Percentiles rank a stretch among this genome's conserved stretches.
phyloP scores from a whole-genome alignment of 2,113 vertebrate species.

The Ailurus styani region DNA sequence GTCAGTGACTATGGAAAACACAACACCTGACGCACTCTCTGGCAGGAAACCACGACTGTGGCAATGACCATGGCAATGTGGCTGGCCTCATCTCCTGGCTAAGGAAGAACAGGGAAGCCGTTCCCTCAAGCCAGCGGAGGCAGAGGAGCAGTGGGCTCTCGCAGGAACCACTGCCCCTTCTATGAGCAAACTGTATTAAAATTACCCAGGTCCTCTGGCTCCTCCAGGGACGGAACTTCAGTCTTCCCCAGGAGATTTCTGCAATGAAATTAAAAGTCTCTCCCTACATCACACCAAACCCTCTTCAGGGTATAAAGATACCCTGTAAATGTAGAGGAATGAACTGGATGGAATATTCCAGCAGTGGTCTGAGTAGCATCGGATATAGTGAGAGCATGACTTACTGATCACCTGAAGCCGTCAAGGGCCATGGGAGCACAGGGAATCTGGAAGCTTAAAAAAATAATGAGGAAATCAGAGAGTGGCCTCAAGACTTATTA shows the following conservation, averaged over 20 bases:
- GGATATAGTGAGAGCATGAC: neutral
- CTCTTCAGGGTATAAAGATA: neutral
- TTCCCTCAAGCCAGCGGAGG: neutral
- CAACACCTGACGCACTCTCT: neutral
- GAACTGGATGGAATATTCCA: neutral
- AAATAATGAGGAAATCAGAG: neutral
- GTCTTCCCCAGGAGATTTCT: neutral
- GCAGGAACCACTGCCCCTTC: fast-evolving
- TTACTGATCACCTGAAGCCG: neutral
- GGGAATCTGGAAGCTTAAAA: neutral
- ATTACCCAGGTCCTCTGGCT: neutral
- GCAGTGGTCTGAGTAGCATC: neutral
- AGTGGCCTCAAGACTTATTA: neutral
- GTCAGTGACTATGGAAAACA: neutral
- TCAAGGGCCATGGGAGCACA: neutral
- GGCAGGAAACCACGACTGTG: neutral
- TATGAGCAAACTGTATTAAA: neutral
- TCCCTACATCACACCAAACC: neutral
- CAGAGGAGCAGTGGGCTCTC: too few relatives aligned
- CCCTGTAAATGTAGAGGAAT: neutral
- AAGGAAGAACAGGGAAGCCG: neutral
- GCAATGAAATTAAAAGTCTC: neutral
- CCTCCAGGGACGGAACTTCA: neutral
- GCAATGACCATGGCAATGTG: fast-evolving
- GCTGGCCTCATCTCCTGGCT: neutral